Conservation (phyloP, 1,140 invertebrate genomes). For the Cotesia glomerata region DNA sequence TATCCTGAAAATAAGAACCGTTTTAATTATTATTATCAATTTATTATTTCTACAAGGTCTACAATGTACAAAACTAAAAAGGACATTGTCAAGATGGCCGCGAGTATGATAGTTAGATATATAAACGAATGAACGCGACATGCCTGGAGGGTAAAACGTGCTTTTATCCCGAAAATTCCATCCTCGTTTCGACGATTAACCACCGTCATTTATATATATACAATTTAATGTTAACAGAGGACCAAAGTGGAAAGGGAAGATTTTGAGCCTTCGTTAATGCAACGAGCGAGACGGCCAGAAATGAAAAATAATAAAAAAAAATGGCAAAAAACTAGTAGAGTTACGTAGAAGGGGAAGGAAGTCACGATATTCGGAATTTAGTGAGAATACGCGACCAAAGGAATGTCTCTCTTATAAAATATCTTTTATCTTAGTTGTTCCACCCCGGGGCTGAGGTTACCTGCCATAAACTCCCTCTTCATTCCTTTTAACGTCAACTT, state of each 20-base stretch:
- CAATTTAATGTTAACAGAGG: too few species aligned
- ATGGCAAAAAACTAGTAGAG: not conserved
- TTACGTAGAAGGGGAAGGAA: not conserved
- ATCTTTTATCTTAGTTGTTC: not conserved
- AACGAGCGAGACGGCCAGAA: not conserved
- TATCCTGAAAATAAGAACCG: too few species aligned
- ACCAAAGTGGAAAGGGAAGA: not conserved
- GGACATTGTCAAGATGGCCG: conserved; percentile 13
- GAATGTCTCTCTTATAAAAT: conserved; percentile 16
- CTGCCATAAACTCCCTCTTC: not conserved
- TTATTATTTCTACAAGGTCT: too few species aligned
- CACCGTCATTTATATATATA: not conserved
- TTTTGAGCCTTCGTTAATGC: conserved; percentile 19
- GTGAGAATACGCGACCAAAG: conserved; percentile 28
- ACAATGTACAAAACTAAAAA: not conserved
- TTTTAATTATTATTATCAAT: too few species aligned
- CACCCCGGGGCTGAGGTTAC: not conserved
- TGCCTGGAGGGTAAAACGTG: conserved; percentile 23
- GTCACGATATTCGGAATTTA: conserved; percentile 31
- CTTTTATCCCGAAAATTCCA: conserved; percentile 27
- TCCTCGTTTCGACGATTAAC: conserved; percentile 29
- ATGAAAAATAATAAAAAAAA: too few species aligned
- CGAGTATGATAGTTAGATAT: not conserved
- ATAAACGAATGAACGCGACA: not conserved
- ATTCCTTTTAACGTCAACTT: conserved; percentile 3